Evolutionary conservation across 53 echinoderm and acorn worm species (phyloP), one percentile per base, ranked within the genome.

Genomic region (Mesocentrotus franciscanus): DNA sequence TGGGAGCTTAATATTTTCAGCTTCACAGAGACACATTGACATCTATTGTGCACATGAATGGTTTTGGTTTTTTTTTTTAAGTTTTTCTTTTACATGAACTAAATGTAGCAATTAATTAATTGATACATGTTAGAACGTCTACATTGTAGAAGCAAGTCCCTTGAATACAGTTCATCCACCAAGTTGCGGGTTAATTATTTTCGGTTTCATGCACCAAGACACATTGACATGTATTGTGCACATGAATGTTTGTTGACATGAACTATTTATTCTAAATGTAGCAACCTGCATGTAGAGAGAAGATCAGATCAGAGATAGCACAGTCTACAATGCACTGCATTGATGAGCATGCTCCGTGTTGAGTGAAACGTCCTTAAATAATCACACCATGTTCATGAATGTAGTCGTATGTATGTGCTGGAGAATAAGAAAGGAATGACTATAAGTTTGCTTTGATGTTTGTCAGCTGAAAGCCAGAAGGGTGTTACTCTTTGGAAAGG

Each of bases 201-300:
- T 84, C 20, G 18, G 6, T 34, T 34, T 78, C 35, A n/a, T 62
- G 62, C 62, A 8, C 42, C 84, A 55, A 49, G 84, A 20, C 49
- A 84, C 84, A 84, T 84, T 84, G 84, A 29, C 26, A 17, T 49
- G 12, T 16, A 84, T 84, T 84, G 49, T 84, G 24, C 84, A 8
- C 39, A 49, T 84, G 84, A 84, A 84, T 84, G 84, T 84, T 84
- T 84, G 22, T 84, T 84, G 84, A 49, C 55, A 55, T 84, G 84
- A 84, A 84, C 49, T 10, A 55, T 10, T 75, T 13, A 55, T 49
- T 84, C 42, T 9, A 49, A 55, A 17, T 49, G 84, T 49, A 49
- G 84, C 22, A 39, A 6, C 84, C 16, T 84, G 33, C 30, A 76
- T 33, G 33, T 33, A 76, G 33, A 13, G 11, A 76, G 13, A 29